Evolutionary conservation across 2,888 invertebrate genomes (phyloP).

Genomic region (Corythucha ciliata): DNA sequence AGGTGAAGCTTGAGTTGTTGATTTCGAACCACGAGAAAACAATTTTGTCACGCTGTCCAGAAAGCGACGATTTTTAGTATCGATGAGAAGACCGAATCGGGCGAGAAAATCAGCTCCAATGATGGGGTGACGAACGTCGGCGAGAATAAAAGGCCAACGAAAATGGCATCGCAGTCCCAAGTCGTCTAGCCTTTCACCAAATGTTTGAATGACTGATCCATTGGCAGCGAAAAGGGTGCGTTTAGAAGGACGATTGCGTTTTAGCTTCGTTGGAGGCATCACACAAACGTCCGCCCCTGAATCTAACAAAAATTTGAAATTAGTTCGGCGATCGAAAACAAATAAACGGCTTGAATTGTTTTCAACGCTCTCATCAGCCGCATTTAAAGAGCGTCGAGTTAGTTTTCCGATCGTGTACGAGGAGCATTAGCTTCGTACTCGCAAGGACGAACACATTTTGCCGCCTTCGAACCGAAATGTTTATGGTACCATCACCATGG

Average conservation of each 20-base stretch:
- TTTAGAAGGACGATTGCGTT: neutral
- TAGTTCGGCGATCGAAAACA: conserved; percentile 8
- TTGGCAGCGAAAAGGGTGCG: conserved; percentile 14
- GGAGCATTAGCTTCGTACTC: conserved; percentile 16
- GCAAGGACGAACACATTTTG: conserved; percentile 22
- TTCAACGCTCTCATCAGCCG: conserved; percentile 1
- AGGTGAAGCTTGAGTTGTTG: neutral
- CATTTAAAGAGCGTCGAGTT: conserved; percentile 2
- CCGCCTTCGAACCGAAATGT: no score
- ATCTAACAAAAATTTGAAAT: conserved; percentile 24
- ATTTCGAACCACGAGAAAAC: neutral
- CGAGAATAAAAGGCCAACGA: conserved; percentile 20
- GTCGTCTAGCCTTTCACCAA: conserved; percentile 13
- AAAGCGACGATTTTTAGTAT: conserved; percentile 13
- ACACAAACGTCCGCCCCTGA: conserved; percentile 25
- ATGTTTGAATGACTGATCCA: conserved; percentile 15
- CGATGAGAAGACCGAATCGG: conserved; percentile 17
- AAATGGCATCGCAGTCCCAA: conserved; percentile 19
- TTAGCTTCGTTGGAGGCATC: neutral
- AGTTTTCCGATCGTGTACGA: conserved; percentile 14
- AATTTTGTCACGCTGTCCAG: conserved; percentile 6
- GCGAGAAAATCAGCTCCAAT: conserved; percentile 20
- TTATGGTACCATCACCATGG: no score
- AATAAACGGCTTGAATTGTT: conserved; percentile 13
- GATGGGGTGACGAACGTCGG: conserved; percentile 14